Base-by-base conservation (phyloP, 2,888 invertebrate species). In the Cylloceria caligata region DNA sequence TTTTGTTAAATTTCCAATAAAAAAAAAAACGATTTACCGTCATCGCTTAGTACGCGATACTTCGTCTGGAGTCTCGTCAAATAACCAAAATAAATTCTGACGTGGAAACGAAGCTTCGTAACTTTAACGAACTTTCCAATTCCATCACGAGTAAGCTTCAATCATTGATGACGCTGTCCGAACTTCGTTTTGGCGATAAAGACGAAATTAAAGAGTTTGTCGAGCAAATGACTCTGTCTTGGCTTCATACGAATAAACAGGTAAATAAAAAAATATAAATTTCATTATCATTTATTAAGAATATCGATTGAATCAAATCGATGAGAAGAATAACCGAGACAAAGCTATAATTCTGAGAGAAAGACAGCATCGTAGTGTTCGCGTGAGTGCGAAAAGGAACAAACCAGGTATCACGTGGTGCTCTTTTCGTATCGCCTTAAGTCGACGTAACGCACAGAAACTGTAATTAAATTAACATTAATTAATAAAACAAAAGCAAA, bases 171-270 rank as follows among this genome's bases (percentile, higher is more conserved):
- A 86, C 77, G 55, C 80, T 90, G 21, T 84, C 88, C 5, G 84
- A 87, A 7, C 81, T 84, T 5, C 83, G 83, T 57, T 74, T 74
- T 3, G 72, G 77, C 6, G 67, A 73, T 1, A 85, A 69, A 21
- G 83, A 80, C 49, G 84, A 86, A 39, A 86, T 89, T 36, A 86
- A 87, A 65, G 82, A 86, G 21, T 90, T 90, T 75, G 85, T 86
- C 11, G 86, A 88, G 65, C 76, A 86, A 19, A 82, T 90, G 71
- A 83, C 85, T 3, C 69, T 77, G 42, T 86, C 84, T 3, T 90
- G 90, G 90, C 75, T 76, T 11, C 85, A 67, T 13, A 81, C 80
- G 11, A 89, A 83, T 60, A 87, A 87, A 74, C 85, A 88, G 87
- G 90, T 90, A 85, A 80, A 19, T 9, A 62, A 16, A 30, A 57